These are phyloP conservation scores for Pasiphila rectangulata DNA, from an alignment of 2,888 invertebrate genomes.

Conservation along the genomic window DNA sequence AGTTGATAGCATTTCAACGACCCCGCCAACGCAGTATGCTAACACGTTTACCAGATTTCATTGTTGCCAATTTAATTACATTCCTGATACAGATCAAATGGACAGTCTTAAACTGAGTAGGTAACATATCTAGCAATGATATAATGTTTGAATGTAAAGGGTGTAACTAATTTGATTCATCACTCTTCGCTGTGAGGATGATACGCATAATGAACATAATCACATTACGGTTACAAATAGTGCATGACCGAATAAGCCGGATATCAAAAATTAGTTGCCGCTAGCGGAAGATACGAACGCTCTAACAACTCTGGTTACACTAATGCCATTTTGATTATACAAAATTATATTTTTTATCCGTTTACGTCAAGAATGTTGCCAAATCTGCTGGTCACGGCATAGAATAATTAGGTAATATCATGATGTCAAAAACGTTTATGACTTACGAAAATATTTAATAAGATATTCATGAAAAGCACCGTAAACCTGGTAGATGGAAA, in stretches of 20 bases:
- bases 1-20: conserved; percentile 42
- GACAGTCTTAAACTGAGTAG: background rate
- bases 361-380: conserved; percentile 39
- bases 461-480: background rate
- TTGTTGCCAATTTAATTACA: conserved; percentile 26
- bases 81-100: conserved; percentile 19
- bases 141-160: conserved; percentile 7
- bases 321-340: conserved; percentile 75
- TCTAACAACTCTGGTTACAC: conserved; percentile 51
- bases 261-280: conserved; percentile 45
- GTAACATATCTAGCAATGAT: background rate
- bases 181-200: conserved; percentile 24
- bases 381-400: conserved; percentile 54
- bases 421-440: conserved; percentile 47
- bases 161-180: conserved; percentile 34
- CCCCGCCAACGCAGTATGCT: conserved; percentile 39
- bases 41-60: conserved; percentile 45
- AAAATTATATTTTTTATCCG: conserved; percentile 63
- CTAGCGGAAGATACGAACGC: conserved; percentile 42
- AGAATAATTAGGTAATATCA: conserved; percentile 37
- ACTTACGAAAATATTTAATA: conserved; percentile 4
- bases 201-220: conserved; percentile 29
- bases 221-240: conserved; percentile 37
- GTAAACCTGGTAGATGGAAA: conserved; percentile 3
- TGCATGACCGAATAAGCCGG: conserved; percentile 51